These are phyloP conservation scores for Daktulosphaira vitifoliae DNA, from an alignment of 1,140 invertebrate species.

Conservation along the genomic window DNA sequence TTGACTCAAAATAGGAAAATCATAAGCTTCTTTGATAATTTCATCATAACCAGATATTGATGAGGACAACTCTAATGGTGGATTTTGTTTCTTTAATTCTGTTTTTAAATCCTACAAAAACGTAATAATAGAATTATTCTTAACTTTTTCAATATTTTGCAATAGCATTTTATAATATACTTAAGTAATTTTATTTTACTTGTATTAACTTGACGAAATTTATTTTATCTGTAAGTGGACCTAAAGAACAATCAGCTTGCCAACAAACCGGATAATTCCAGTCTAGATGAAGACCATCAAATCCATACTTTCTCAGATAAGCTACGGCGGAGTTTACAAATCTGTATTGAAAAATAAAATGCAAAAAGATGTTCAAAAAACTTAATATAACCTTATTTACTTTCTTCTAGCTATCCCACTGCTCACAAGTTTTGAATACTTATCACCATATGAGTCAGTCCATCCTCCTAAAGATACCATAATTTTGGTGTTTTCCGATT, in stretches of 20 bases:
- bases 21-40: constrained; percentile 74
- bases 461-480: constrained; percentile 79
- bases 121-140: constrained; percentile 6
- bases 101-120: constrained; percentile 60
- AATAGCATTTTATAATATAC: neutral
- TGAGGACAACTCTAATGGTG: constrained; percentile 64
- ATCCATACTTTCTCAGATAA: constrained; percentile 63
- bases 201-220: constrained; percentile 67
- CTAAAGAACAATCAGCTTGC: constrained; percentile 78
- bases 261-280: constrained; percentile 90
- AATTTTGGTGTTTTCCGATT: constrained; percentile 46
- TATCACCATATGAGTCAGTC: constrained; percentile 75
- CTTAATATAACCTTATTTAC: constrained; percentile 12
- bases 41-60: constrained; percentile 82
- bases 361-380: neutral
- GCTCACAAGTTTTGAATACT: constrained; percentile 68
- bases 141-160: neutral
- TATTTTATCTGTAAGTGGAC: constrained; percentile 61
- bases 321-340: constrained; percentile 58
- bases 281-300: constrained; percentile 74
- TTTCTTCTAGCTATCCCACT: constrained; percentile 54
- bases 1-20: constrained; percentile 58
- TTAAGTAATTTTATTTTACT: constrained; percentile 43
- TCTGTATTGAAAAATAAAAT: constrained; percentile 15
- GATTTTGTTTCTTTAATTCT: constrained; percentile 60